A percentile compares a stretch with the other conserved stretches of the same genome.
phyloP scores from a whole-genome alignment of 2,113 vertebrate species.

The Channa maculata region DNA sequence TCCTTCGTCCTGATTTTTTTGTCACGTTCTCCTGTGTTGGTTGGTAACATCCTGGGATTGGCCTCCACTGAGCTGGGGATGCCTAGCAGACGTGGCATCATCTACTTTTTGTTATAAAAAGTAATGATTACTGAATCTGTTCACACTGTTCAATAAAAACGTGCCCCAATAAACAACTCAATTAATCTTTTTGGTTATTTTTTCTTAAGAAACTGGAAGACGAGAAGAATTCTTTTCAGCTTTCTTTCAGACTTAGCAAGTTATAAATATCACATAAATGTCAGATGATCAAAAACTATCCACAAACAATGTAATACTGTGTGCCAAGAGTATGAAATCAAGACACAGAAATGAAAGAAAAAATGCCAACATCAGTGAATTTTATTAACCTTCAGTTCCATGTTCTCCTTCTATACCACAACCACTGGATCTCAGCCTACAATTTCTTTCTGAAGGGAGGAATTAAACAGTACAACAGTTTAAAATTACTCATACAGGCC shows the following conservation, averaged over 20 bases:
- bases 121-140: slow-evolving; percentile 71
- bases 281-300: background rate
- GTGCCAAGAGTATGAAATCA: slow-evolving; percentile 10
- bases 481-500: slow-evolving; percentile 73
- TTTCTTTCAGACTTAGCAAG: background rate
- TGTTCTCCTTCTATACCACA: slow-evolving; percentile 73
- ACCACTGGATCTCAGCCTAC: slow-evolving; percentile 73
- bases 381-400: slow-evolving; percentile 84
- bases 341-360: slow-evolving; percentile 45
- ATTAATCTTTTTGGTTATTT: slow-evolving; percentile 27
- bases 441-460: slow-evolving; percentile 76
- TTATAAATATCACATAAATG: too few relatives aligned
- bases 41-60: slow-evolving; percentile 85
- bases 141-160: slow-evolving; percentile 81
- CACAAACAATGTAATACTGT: background rate
- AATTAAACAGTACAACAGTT: slow-evolving; percentile 70
- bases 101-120: slow-evolving; percentile 78
- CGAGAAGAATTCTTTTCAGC: background rate
- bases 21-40: slow-evolving; percentile 67
- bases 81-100: slow-evolving; percentile 75
- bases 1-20: slow-evolving; percentile 25
- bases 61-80: slow-evolving; percentile 70
- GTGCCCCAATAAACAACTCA: slow-evolving; percentile 71
- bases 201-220: background rate
- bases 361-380: slow-evolving; percentile 83